These are phyloP conservation scores for Rhorus exstirpatorius DNA, from an alignment of 2,888 invertebrate genomes.

Conservation along the genomic window DNA sequence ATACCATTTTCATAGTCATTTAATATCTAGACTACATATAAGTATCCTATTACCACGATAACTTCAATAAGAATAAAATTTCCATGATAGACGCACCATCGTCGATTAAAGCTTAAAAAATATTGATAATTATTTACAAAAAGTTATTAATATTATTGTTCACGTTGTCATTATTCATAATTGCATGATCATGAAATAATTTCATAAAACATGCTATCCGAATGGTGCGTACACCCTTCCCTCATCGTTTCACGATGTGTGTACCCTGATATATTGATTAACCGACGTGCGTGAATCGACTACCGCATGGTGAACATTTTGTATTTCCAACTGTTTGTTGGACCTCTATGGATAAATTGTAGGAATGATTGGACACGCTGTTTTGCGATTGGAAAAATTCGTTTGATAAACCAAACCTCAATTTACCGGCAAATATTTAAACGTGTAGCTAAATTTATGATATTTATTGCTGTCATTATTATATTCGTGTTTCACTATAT, in stretches of 20 bases:
- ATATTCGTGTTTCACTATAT: no score
- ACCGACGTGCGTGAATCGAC: constrained; percentile 6
- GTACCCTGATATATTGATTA: constrained; percentile 10
- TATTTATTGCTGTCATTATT: background rate
- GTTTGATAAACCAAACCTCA: background rate
- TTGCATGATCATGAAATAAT: background rate
- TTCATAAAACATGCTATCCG: background rate
- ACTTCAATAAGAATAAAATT: background rate
- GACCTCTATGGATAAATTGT: constrained; percentile 5
- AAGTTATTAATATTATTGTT: background rate
- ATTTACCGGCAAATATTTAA: background rate
- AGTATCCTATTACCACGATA: no score
- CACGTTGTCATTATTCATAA: background rate
- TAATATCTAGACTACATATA: background rate
- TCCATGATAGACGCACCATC: background rate
- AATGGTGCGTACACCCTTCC: background rate
- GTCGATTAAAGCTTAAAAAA: background rate
- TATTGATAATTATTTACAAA: background rate
- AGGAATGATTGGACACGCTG: background rate
- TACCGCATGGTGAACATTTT: constrained; percentile 5
- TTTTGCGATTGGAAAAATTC: background rate
- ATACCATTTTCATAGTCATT: constrained; percentile 3
- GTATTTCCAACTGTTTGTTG: background rate
- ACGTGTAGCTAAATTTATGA: background rate
- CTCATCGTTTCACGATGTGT: background rate